Percentiles rank a stretch among this genome's conserved stretches.
phyloP scores from a whole-genome alignment of 2,113 vertebrate species.

The Proteles cristata region DNA sequence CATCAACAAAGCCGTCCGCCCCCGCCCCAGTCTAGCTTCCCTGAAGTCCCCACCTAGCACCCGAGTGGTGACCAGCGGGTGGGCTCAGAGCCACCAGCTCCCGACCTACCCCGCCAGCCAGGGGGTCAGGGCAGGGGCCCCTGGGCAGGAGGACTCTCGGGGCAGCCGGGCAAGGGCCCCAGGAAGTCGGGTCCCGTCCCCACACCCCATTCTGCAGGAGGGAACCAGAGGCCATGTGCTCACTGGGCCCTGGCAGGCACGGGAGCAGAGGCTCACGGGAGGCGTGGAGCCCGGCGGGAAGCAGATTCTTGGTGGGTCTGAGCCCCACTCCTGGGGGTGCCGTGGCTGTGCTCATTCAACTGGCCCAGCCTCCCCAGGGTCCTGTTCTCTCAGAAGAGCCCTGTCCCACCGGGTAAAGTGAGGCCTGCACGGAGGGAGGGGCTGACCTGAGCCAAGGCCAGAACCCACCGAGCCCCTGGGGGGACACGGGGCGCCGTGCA shows the following conservation, averaged over 20 bases:
- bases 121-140: not conserved
- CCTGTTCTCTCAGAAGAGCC: not conserved
- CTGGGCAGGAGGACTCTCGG: too few relatives aligned
- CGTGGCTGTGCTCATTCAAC: too few relatives aligned
- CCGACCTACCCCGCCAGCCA: not conserved
- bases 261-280: not conserved
- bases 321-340: rapidly evolving
- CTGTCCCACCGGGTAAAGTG: not conserved
- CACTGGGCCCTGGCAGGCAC: rapidly evolving
- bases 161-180: too few relatives aligned
- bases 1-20: not conserved
- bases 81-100: rapidly evolving
- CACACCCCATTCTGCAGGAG: not conserved
- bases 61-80: too few relatives aligned
- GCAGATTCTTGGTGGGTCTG: not conserved
- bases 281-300: not conserved
- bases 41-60: rapidly evolving
- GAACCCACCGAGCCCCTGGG: not conserved
- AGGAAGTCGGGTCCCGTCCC: rapidly evolving
- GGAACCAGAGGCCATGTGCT: not conserved
- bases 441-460: not conserved
- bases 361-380: not conserved
- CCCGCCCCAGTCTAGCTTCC: not conserved
- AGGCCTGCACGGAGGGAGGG: not conserved
- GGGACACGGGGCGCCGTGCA: rapidly evolving